Conservation (phyloP, 2,888 invertebrate species). For the Onchidella celtica region DNA sequence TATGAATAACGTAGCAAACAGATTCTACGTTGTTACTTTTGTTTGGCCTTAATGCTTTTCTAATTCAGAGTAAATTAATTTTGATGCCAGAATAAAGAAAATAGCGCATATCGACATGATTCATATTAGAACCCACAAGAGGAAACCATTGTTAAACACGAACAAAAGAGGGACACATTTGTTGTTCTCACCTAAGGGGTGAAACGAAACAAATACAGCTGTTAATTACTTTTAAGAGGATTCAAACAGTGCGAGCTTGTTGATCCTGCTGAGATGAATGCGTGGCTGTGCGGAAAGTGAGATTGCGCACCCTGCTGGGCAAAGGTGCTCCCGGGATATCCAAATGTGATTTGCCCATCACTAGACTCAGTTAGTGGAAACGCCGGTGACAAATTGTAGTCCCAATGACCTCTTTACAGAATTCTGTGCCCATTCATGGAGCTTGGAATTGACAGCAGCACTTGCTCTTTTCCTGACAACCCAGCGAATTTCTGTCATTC, state of each 20-base stretch:
- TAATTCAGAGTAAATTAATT: background rate
- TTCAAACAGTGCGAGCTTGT: constrained; percentile 1
- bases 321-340: background rate
- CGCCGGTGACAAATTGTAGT: background rate
- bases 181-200: no score
- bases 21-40: no score
- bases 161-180: no score
- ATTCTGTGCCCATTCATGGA: background rate
- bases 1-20: no score
- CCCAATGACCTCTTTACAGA: background rate
- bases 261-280: background rate
- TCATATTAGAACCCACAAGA: constrained; percentile 18
- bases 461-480: no score
- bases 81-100: background rate
- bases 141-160: no score
- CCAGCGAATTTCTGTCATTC: no score
- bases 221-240: constrained; percentile 36
- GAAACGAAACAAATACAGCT: background rate
- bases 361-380: background rate
- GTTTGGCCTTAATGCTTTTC: no score
- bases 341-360: constrained; percentile 5
- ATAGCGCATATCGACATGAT: constrained; percentile 17
- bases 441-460: background rate
- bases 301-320: background rate
- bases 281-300: background rate